Base-by-base conservation (phyloP, 2,113 vertebrate species). In the Neopipo cinnamomea region DNA sequence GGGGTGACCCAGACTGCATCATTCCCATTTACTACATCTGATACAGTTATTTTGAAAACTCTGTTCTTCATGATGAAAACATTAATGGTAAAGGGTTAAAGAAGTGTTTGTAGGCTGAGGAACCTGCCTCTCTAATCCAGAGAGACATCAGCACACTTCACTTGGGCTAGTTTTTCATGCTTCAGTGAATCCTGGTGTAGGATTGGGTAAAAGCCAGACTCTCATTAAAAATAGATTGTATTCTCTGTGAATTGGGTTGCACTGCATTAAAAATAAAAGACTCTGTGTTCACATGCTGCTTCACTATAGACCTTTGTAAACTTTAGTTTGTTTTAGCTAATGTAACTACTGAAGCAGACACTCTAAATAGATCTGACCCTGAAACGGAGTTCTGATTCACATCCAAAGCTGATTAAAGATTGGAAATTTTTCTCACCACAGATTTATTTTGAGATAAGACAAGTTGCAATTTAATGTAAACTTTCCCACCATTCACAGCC, bases 161-260 rank as follows among this genome's bases (percentile, higher is more conserved):
- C 65, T 78, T 41, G 27, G 52, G n/a, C 68, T 86, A n/a, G n/a
- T 91, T 94, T 56, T 92, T 91, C 86, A 78, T 81, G 93, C 93
- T 75, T 92, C 91, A 58, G 52, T 87, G 80, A 89, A 66, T 86
- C 47, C 49, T 89, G 65, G 9, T 78, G 68, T 42, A 78, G 91
- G 68, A 71, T 8, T 96, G 96, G 92, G 62, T 87, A 86, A 72
- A 96, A 95, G 83, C 96, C 96, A 96, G 86, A 46, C 73, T 72
- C 81, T 94, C 93, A 95, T 96, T 95, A 96, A 93, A 96, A 93
- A 94, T 84, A 94, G 83, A 94, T 89, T 78, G 76, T 46, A 41
- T 33, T 72, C 63, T 74, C 56, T 78, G 73, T 44, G 2, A 95
- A 87, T 85, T 87, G 89, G 72, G 72, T 88, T 84, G 56, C 65